Percentiles rank a stretch among this genome's conserved stretches.
Evolutionary conservation across 2,888 invertebrate species (phyloP).

Genomic region (Auanema sp.): DNA sequence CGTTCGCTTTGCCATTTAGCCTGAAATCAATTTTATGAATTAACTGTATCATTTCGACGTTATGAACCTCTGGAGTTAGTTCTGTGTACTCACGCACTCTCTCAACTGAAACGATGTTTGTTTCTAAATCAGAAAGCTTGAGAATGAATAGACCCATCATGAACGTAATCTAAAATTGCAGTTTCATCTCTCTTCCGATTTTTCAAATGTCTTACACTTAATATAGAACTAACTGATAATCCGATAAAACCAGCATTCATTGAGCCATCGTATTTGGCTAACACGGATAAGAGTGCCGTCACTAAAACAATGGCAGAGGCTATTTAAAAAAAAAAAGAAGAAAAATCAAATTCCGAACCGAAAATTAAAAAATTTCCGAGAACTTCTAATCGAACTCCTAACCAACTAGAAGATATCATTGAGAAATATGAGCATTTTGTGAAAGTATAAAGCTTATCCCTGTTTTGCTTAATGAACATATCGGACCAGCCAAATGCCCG

Average conservation of each 20-base stretch:
- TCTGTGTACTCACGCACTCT: conserved; percentile 68
- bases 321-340: conserved; percentile 1
- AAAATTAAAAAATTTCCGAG: conserved; percentile 46
- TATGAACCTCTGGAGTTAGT: conserved; percentile 44
- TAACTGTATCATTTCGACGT: neutral
- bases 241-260: conserved; percentile 68
- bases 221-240: conserved; percentile 69
- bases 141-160: conserved; percentile 92
- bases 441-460: conserved; percentile 47
- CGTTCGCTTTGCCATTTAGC: conserved; percentile 34
- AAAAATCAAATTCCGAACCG: conserved; percentile 11
- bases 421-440: conserved; percentile 39
- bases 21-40: conserved; percentile 12
- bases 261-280: conserved; percentile 31
- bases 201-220: conserved; percentile 47
- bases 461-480: conserved; percentile 47
- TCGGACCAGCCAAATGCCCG: conserved; percentile 56
- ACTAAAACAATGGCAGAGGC: too few relatives aligned
- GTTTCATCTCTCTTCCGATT: neutral
- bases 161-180: conserved; percentile 78
- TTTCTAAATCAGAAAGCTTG: conserved; percentile 94
- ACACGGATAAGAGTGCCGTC: conserved; percentile 25
- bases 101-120: conserved; percentile 94
- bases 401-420: conserved; percentile 35
- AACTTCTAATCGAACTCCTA: conserved; percentile 37